Evolutionary conservation across 2,888 invertebrate species (phyloP).

Genomic region (Stramonita haemastoma): DNA sequence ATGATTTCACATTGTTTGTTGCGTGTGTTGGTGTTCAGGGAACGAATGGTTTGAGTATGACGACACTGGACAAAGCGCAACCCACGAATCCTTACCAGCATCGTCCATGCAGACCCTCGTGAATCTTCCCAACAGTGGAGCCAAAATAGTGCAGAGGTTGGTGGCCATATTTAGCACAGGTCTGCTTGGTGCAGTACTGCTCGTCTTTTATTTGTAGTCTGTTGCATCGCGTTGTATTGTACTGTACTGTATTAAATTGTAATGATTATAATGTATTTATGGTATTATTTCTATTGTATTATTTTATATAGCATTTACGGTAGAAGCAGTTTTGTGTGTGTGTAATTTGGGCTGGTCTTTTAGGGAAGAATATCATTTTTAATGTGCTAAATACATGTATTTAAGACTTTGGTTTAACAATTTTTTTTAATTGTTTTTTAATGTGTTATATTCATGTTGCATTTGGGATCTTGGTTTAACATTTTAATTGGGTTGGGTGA

Average conservation of each 20-base stretch:
- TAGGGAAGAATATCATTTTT: too few species aligned
- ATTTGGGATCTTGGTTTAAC: too few species aligned
- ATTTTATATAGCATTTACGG: neutral
- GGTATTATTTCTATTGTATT: neutral
- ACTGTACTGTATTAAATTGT: neutral
- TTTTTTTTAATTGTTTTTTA: too few species aligned
- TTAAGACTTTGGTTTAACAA: too few species aligned
- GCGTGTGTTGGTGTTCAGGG: slow-evolving; percentile 39
- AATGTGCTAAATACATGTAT: too few species aligned
- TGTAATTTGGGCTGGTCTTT: too few species aligned
- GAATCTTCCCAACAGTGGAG: slow-evolving; percentile 56
- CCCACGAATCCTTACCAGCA: slow-evolving; percentile 53
- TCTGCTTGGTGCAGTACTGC: too few species aligned
- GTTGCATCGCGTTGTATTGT: neutral
- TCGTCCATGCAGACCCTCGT: slow-evolving; percentile 68
- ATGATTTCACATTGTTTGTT: neutral
- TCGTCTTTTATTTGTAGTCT: too few species aligned
- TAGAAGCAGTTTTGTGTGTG: neutral
- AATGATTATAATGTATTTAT: neutral
- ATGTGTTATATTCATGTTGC: too few species aligned
- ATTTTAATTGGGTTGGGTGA: too few species aligned
- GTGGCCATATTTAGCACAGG: neutral
- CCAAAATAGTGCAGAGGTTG: slow-evolving; percentile 29
- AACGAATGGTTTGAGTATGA: slow-evolving; percentile 75
- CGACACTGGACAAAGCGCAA: slow-evolving; percentile 58